Base-by-base conservation (phyloP, 2,888 invertebrate genomes). In the Tholera decimalis region DNA sequence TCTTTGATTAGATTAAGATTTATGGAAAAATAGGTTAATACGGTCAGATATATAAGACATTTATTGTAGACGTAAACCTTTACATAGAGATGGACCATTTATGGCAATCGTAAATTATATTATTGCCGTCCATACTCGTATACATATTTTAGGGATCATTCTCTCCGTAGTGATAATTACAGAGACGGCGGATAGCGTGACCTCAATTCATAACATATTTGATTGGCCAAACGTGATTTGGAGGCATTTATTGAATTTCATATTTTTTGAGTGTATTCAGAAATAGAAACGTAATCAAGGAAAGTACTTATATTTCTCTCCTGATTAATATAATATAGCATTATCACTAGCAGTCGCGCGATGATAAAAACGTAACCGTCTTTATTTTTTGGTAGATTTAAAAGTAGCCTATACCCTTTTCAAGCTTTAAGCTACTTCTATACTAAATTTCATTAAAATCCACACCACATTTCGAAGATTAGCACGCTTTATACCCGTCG, bases 91-190 rank as follows among this genome's bases (percentile, higher is more conserved):
- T 59, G 28, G 57, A 30, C 53, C 73, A 79, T 79, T 79, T 79
- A 79, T 69, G 62, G 51, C 59, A 53, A 57, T 82, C 79, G 62
- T 82, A 75, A 79, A 79, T 39, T 0, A 53, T 46, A 82, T 79
- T 79, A 82, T 75, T 60, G 50, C 58, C 79, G 33, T 61, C 62
- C 67, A 79, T 61, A 58, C 47, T 58, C 65, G 47, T 79, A 71
- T 57, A 79, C 79, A 75, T 79, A 71, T 60, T 80, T 73, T 39
- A 59, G 58, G 37, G 69, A 74, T 22, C 58, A 68, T 68, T 51
- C 2, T 46, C 43, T 74, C 46, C 37, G 50, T 55, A 53, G 51
- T 58, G 47, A 62, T 81, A 81, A 78, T 78, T 69, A 69, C 30
- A 43, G 37, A 57, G 73, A 56, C 28, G 46, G 39, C 47, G 37